phyloP scores from a whole-genome alignment of 2,113 vertebrate species.

The Pangasianodon gigas region DNA sequence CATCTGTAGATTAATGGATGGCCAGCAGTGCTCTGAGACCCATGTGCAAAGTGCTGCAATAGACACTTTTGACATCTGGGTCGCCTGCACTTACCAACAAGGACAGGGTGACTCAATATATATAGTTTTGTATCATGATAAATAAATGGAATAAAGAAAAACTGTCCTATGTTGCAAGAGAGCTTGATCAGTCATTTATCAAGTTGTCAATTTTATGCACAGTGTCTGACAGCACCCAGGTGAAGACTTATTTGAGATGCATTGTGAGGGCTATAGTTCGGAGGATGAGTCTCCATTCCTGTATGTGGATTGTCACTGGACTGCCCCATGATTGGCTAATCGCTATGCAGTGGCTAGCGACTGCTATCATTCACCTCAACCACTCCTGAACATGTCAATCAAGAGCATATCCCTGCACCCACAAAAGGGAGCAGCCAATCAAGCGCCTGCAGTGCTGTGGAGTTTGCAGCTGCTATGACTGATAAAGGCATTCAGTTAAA shows the following conservation, averaged over 20 bases:
- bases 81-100: constrained; percentile 45
- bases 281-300: neutral
- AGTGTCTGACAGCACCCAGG: neutral
- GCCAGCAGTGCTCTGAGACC: constrained; percentile 35
- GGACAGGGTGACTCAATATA: constrained; percentile 25
- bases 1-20: constrained; percentile 52
- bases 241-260: neutral
- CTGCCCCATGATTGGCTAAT: constrained; percentile 37
- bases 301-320: constrained; percentile 4
- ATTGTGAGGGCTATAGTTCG: neutral
- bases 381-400: constrained; percentile 47
- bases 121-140: neutral
- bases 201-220: neutral
- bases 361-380: constrained; percentile 24
- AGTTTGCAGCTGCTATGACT: constrained; percentile 35
- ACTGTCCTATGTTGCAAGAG: neutral
- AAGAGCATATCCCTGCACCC: constrained; percentile 29
- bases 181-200: constrained; percentile 17
- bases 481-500: constrained; percentile 28
- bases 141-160: neutral
- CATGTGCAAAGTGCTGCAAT: constrained; percentile 54
- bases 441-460: constrained; percentile 8
- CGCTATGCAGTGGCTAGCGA: constrained; percentile 26
- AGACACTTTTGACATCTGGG: constrained; percentile 58
- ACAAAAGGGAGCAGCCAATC: constrained; percentile 43